Conservation (phyloP, 1,140 invertebrate species). For the Conopomorpha cramerella region DNA sequence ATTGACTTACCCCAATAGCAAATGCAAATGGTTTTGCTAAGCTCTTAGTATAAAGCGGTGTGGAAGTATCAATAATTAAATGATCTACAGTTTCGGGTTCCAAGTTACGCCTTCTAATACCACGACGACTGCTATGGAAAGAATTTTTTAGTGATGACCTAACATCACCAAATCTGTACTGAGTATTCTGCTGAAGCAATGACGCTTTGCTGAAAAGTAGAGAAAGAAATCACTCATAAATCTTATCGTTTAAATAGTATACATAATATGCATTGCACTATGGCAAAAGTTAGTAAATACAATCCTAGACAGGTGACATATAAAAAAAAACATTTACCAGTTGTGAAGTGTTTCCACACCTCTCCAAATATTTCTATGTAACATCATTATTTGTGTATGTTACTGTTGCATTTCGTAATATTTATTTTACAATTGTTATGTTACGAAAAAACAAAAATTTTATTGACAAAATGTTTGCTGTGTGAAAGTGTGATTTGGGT, state of each 20-base stretch:
- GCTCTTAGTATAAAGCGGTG: slow-evolving; percentile 41
- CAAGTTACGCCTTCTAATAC: slow-evolving; percentile 11
- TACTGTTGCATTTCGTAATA: too few species aligned
- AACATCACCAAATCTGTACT: slow-evolving; percentile 13
- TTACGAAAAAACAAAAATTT: too few species aligned
- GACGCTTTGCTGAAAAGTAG: slow-evolving; percentile 32
- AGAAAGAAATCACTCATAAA: too few species aligned
- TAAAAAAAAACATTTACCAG: slow-evolving; percentile 20
- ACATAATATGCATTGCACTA: too few species aligned
- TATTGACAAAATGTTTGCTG: too few species aligned
- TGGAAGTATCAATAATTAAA: slow-evolving; percentile 29
- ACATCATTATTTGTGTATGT: slow-evolving; percentile 41
- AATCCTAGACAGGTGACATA: too few species aligned
- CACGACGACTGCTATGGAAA: slow-evolving; percentile 25
- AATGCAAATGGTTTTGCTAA: slow-evolving; percentile 72
- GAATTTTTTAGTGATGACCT: slow-evolving; percentile 27
- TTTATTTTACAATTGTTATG: too few species aligned
- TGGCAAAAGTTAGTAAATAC: too few species aligned
- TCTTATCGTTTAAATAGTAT: too few species aligned
- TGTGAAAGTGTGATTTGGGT: too few species aligned
- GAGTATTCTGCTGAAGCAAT: slow-evolving; percentile 17
- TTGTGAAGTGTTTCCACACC: slow-evolving; percentile 27
- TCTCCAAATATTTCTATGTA: slow-evolving; percentile 37
- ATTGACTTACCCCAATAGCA: slow-evolving; percentile 66
- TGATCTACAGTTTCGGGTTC: slow-evolving; percentile 31